A percentile compares a stretch with the other conserved stretches of the same genome.
phyloP scores from a whole-genome alignment of 2,113 vertebrate species.

The Labeo catla region DNA sequence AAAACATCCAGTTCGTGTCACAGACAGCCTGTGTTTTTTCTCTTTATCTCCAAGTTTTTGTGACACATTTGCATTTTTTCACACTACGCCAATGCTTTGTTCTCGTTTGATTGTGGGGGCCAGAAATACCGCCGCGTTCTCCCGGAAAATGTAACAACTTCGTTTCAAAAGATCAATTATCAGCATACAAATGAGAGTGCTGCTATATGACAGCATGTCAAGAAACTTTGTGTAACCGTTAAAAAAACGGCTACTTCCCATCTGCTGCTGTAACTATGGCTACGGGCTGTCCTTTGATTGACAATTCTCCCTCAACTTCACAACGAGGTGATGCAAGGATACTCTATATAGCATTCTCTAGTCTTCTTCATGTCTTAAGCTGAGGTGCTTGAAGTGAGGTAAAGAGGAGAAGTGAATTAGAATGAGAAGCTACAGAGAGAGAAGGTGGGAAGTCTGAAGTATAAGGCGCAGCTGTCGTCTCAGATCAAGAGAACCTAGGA shows the following conservation, averaged over 20 bases:
- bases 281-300: constrained; percentile 35
- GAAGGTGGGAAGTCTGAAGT: constrained; percentile 2
- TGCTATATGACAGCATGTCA: constrained; percentile 34
- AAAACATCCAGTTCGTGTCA: constrained; percentile 39
- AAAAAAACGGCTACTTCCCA: constrained; percentile 28
- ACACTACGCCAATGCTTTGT: constrained; percentile 23
- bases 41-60: constrained; percentile 29
- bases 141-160: constrained; percentile 25
- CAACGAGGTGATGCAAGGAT: constrained; percentile 24
- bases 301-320: constrained; percentile 29
- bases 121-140: neutral
- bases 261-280: constrained; percentile 39
- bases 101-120: constrained; percentile 27
- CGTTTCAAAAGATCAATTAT: constrained; percentile 42
- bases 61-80: constrained; percentile 50
- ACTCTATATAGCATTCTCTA: neutral
- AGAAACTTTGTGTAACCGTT: constrained; percentile 2
- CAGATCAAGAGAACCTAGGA: constrained; percentile 27
- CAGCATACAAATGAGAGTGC: constrained; percentile 32
- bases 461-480: constrained; percentile 18
- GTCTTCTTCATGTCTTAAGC: constrained; percentile 34
- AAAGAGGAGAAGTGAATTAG: constrained; percentile 25
- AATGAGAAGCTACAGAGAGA: constrained; percentile 19
- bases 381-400: neutral
- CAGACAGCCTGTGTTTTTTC: constrained; percentile 23